These are phyloP conservation scores for Amia ocellicauda DNA, from an alignment of 2,113 vertebrate genomes.

Conservation along the genomic window DNA sequence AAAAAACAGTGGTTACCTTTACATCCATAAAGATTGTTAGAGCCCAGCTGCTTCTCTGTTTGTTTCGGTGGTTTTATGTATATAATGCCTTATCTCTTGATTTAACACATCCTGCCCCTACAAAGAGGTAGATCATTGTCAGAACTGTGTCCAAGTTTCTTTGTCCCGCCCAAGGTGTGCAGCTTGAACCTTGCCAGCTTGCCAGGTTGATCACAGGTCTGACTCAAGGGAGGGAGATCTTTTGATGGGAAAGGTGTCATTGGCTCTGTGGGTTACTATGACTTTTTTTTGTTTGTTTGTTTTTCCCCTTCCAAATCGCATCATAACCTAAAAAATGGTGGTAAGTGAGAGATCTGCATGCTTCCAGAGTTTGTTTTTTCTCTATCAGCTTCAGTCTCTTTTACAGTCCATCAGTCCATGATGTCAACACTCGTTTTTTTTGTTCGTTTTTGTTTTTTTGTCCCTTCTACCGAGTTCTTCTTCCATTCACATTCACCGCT, in stretches of 20 bases:
- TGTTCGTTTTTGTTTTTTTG: conserved; percentile 18
- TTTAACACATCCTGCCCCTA: too few species aligned
- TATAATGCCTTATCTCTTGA: too few species aligned
- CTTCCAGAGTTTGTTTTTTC: conserved; percentile 80
- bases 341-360: conserved; percentile 97
- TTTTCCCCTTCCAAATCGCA: conserved; percentile 80
- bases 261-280: conserved; percentile 82
- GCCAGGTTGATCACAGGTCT: too few species aligned
- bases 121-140: too few species aligned
- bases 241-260: neutral
- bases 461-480: neutral
- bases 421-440: conserved; percentile 62
- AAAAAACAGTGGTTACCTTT: too few species aligned
- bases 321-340: conserved; percentile 90
- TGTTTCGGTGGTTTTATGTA: too few species aligned
- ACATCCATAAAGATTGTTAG: too few species aligned
- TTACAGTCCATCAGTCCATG: conserved; percentile 73
- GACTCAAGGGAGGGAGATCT: neutral
- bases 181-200: too few species aligned
- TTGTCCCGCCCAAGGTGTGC: too few species aligned
- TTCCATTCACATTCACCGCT: conserved; percentile 30
- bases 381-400: conserved; percentile 80
- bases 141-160: too few species aligned
- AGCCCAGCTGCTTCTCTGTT: too few species aligned
- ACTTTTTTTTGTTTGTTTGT: conserved; percentile 86